Conservation (phyloP, 2,113 vertebrate genomes). For the Columba janthina region DNA sequence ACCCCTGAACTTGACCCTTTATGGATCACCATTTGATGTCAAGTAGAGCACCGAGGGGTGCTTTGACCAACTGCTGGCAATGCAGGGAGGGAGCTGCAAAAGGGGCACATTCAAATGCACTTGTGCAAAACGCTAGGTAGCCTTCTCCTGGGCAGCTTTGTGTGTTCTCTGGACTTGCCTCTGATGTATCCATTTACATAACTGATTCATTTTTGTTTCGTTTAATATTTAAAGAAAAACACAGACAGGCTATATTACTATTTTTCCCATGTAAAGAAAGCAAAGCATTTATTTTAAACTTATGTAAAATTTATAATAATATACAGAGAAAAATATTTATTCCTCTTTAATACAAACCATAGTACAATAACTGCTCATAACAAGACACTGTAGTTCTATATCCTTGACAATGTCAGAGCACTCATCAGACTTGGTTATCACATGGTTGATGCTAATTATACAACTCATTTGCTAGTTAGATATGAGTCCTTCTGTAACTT, state of each 20-base stretch:
- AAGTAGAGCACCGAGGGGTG: background rate
- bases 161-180: background rate
- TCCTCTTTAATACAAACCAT: background rate
- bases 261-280: background rate
- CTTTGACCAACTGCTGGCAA: background rate
- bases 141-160: background rate
- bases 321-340: background rate
- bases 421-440: background rate
- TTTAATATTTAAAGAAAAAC: background rate
- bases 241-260: background rate
- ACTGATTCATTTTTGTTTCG: background rate
- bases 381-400: background rate
- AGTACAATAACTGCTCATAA: background rate
- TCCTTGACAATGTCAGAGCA: background rate
- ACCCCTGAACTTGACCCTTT: background rate
- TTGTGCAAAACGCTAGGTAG: background rate
- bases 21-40: background rate
- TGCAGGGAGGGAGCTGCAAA: background rate
- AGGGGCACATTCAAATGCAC: background rate
- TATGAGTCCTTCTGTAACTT: background rate
- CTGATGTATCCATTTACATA: background rate
- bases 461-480: conserved; percentile 14
- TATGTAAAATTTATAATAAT: background rate
- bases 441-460: background rate
- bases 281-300: background rate